phyloP scores from a whole-genome alignment of 2,888 invertebrate species.

The Cryptus viduatorius region DNA sequence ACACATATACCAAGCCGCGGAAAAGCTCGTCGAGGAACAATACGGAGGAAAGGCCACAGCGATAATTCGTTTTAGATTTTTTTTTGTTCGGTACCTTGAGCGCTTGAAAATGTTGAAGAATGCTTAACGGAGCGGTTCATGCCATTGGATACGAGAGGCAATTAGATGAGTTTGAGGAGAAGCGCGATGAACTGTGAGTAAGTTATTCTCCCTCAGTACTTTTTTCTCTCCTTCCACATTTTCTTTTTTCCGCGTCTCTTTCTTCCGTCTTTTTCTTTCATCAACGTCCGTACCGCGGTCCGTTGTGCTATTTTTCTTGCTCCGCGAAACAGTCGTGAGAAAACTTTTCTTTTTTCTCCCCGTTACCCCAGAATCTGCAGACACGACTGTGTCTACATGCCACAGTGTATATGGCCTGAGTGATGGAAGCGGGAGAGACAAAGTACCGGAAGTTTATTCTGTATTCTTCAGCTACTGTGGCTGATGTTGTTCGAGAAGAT shows the following conservation, averaged over 20 bases:
- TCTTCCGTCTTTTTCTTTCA: constrained; percentile 15
- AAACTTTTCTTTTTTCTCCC: constrained; percentile 40
- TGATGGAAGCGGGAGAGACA: constrained; percentile 57
- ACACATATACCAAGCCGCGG: constrained; percentile 2
- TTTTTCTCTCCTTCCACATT: constrained; percentile 18
- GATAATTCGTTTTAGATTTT: not conserved
- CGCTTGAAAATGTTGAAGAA: not conserved
- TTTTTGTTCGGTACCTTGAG: not conserved
- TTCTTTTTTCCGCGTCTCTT: constrained; percentile 1
- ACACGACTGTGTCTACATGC: constrained; percentile 29
- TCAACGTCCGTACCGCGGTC: constrained; percentile 5
- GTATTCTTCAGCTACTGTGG: constrained; percentile 36
- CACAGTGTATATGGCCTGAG: constrained; percentile 27
- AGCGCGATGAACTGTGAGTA: constrained; percentile 32
- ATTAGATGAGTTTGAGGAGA: constrained; percentile 12
- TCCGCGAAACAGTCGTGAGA: constrained; percentile 15
- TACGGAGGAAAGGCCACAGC: not conserved
- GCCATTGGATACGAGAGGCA: constrained; percentile 1
- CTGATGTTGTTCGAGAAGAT: constrained; percentile 29
- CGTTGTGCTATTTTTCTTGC: constrained; percentile 19
- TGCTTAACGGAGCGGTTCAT: constrained; percentile 2
- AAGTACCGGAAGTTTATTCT: constrained; percentile 65
- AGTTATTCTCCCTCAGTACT: constrained; percentile 5
- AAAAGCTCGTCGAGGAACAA: not conserved
- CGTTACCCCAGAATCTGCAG: constrained; percentile 2